Base-by-base conservation (phyloP, 2,113 vertebrate genomes). In the Hiodon tergisus region DNA sequence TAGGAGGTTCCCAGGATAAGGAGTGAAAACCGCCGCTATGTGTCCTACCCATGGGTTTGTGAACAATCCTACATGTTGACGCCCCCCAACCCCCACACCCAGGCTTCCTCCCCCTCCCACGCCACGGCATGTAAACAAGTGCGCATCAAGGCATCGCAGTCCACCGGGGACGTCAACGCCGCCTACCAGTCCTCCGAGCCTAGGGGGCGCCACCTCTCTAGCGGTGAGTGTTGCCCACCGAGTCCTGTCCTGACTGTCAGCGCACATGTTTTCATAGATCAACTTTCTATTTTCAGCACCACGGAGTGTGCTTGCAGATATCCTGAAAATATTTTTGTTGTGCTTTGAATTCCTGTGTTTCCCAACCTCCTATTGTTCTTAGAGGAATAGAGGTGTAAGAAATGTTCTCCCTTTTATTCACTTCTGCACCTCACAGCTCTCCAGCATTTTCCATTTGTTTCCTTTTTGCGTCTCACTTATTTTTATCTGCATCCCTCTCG, bases 111-210 rank as follows among this genome's bases (percentile, higher is more conserved):
- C 52, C 89, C 92, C 61, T 89, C 95, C 71, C 94, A 94, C 83
- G 93, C 92, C 4, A 87, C 86, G 16, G 77, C 90, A 3, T 89
- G 91, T 79, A 97, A 94, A 78, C 97, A 98, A 87, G 94, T 99
- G 86, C 93, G 96, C 83, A 97, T 98, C 86, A 97, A 96, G 87
- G 87, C 96, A 67, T 97, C 97, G 17, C 96, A 98, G 11, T 98
- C 97, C 6, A 89, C 92, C 1, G 96, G 95, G 73, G 97, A 99
- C 73, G 90, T 97, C 71, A 96, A 88, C 86, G 86, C 92, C 0
- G 85, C 82, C 51, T 98, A 93, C 80, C 95, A 96, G 83, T 84
- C 93, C 58, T 77, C 94, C 1, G 96, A 98, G 66, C 88, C 94
- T 82, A 94, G 96, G 86, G 95, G 92, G 71, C 94, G 95, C 77